Percentiles rank a stretch among this genome's conserved stretches.
phyloP scores from a whole-genome alignment of 1,140 invertebrate species.

The Hydropsyche tenuis region DNA sequence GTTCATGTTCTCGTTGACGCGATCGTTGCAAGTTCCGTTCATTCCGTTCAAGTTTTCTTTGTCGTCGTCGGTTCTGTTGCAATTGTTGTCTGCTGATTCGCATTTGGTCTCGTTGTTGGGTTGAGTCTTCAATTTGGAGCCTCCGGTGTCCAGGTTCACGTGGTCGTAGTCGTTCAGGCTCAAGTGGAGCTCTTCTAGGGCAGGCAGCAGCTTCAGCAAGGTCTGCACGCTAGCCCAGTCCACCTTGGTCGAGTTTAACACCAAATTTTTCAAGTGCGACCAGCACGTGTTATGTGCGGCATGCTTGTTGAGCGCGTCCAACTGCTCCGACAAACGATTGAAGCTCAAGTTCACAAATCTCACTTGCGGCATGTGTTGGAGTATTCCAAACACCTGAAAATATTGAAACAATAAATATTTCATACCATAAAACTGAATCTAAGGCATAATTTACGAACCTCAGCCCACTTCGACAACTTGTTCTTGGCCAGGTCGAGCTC shows the following conservation, averaged over 20 bases:
- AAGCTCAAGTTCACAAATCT: slow-evolving; percentile 91
- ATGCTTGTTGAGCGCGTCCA: slow-evolving; percentile 63
- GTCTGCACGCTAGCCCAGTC: slow-evolving; percentile 83
- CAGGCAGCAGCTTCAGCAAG: slow-evolving; percentile 75
- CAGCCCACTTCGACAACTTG: slow-evolving; percentile 82
- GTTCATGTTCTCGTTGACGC: slow-evolving; percentile 44
- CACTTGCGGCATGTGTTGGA: slow-evolving; percentile 84
- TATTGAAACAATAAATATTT: too few relatives aligned
- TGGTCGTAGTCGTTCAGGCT: slow-evolving; percentile 85
- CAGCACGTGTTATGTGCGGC: slow-evolving; percentile 61
- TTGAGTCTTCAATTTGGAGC: slow-evolving; percentile 48
- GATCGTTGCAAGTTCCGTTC: slow-evolving; percentile 43
- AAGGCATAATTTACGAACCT: slow-evolving; percentile 69
- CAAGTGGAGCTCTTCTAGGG: slow-evolving; percentile 87
- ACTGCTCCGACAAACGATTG: slow-evolving; percentile 76
- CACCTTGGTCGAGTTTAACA: slow-evolving; percentile 85
- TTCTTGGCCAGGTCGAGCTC: slow-evolving; percentile 92
- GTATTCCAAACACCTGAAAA: slow-evolving; percentile 79
- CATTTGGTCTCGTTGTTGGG: slow-evolving; percentile 55
- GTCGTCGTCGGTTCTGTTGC: slow-evolving; percentile 64
- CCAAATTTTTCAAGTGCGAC: slow-evolving; percentile 75
- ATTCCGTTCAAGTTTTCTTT: slow-evolving; percentile 48
- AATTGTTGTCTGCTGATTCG: slow-evolving; percentile 65
- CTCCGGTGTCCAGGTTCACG: slow-evolving; percentile 63
- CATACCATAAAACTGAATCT: too few relatives aligned